Base-by-base conservation (phyloP, 2,888 invertebrate species). In the Laothoe populi region DNA sequence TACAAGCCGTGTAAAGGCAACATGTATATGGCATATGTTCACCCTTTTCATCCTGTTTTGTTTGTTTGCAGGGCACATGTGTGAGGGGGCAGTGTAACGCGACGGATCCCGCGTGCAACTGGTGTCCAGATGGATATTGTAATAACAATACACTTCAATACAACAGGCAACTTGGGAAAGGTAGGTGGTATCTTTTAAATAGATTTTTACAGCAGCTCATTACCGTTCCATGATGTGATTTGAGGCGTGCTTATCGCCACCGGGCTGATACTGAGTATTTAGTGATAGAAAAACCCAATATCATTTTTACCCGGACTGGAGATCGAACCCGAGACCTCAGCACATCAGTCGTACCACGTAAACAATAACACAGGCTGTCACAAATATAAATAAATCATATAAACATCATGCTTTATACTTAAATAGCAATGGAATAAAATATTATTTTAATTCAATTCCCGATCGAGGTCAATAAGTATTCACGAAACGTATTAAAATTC, bases 41-140 rank as follows among this genome's bases (percentile, higher is more conserved):
- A 31, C 48, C 31, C 31, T 19, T 53, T 53, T 53, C 10, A 44
- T 19, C 44, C 1, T n/a, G 19, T 8, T 16, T 13, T 46, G 24
- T 59, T 59, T 42, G 24, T 44, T 31, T n/a, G 19, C 78, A 92
- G 92, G 92, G 92, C 19, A 83, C 87, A n/a, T 92, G 92, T 68
- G 88, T 92, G n/a, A 84, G 82, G 65, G 92, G 92, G 0, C 87
- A 89, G 44, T 92, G 92, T 75, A 90, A 90, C 71, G 73, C 82
- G 13, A 82, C 89, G 0, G 92, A 92, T 64, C 76, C 87, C 0
- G 69, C 67, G 13, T 92, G 92, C 81, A 90, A 90, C 79, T 90
- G 90, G 89, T 92, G 92, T 63, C 88, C 90, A 4, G 90, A 90
- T 62, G 92, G 92, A 0, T 90, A 90, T 75, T 92, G 92, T 74